A percentile compares a stretch with the other conserved stretches of the same genome.
These are phyloP conservation scores for Halichoeres trimaculatus DNA, from an alignment of 2,113 vertebrate species.

Conservation along the genomic window DNA sequence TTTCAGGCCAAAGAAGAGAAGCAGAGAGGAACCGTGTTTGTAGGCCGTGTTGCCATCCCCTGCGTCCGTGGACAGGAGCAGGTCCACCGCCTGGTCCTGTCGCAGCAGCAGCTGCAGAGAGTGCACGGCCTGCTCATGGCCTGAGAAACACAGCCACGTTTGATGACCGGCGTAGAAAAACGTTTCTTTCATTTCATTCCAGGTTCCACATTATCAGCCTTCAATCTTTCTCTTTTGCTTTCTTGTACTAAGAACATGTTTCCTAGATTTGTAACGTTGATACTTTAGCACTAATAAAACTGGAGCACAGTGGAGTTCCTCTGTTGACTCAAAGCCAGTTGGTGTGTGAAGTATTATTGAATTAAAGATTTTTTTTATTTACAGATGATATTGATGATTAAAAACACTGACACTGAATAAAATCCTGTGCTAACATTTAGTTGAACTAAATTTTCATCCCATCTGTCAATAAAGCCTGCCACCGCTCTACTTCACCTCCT, in stretches of 20 bases:
- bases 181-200: conserved; percentile 3
- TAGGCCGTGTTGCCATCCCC: conserved; percentile 89
- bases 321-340: background rate
- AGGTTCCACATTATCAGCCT: conserved; percentile 14
- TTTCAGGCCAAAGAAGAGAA: conserved; percentile 88
- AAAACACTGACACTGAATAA: no score
- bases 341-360: no score
- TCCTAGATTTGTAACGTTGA: conserved; percentile 21
- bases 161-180: background rate
- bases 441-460: no score
- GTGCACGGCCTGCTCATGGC: conserved; percentile 88
- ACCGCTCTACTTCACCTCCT: no score
- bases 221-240: conserved; percentile 26
- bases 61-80: conserved; percentile 88
- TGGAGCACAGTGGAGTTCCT: conserved; percentile 1
- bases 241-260: conserved; percentile 57
- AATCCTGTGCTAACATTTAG: no score
- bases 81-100: conserved; percentile 88
- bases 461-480: no score
- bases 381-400: no score
- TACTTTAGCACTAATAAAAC: conserved; percentile 39
- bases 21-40: conserved; percentile 81
- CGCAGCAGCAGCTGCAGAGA: conserved; percentile 87
- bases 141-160: conserved; percentile 34
- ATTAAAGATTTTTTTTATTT: no score